A percentile compares a stretch with the other conserved stretches of the same genome.
phyloP scores from a whole-genome alignment of 2,888 invertebrate genomes.

The Caenorhabditis sp. region DNA sequence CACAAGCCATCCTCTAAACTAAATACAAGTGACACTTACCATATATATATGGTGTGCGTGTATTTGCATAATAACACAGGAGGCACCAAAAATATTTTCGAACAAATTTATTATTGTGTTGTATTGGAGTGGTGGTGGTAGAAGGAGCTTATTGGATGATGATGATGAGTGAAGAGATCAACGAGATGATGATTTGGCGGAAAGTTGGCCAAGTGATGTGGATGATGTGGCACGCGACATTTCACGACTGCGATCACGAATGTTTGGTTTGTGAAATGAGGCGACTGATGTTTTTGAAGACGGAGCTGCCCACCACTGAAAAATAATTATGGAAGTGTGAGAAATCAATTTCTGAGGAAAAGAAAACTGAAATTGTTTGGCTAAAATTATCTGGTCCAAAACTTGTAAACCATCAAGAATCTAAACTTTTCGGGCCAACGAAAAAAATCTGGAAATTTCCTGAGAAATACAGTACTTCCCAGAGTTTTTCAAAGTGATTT shows the following conservation, averaged over 20 bases:
- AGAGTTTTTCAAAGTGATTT: too few species aligned
- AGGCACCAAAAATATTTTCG: slow-evolving; percentile 33
- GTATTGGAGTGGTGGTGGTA: neutral
- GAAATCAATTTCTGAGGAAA: too few species aligned
- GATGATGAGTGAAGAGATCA: neutral
- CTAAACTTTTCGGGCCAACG: too few species aligned
- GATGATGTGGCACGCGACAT: slow-evolving; percentile 46
- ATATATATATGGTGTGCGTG: neutral
- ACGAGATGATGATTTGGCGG: slow-evolving; percentile 3
- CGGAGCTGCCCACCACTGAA: slow-evolving; percentile 65
- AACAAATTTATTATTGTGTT: slow-evolving; percentile 32
- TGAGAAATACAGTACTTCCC: too few species aligned
- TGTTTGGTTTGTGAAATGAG: slow-evolving; percentile 41
- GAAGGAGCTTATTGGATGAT: too few species aligned
- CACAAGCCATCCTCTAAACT: neutral
- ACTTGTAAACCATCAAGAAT: too few species aligned
- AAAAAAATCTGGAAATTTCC: too few species aligned
- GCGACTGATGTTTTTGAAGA: slow-evolving; percentile 58
- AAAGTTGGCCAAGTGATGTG: slow-evolving; percentile 27
- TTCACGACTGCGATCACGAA: slow-evolving; percentile 28
- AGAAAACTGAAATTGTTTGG: too few species aligned
- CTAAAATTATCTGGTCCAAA: too few species aligned
- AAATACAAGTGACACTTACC: neutral
- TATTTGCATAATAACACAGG: slow-evolving; percentile 6
- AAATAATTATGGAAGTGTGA: too few species aligned